These are phyloP conservation scores for Pseudachorutes palmiensis DNA, from an alignment of 1,140 invertebrate genomes.

Conservation along the genomic window DNA sequence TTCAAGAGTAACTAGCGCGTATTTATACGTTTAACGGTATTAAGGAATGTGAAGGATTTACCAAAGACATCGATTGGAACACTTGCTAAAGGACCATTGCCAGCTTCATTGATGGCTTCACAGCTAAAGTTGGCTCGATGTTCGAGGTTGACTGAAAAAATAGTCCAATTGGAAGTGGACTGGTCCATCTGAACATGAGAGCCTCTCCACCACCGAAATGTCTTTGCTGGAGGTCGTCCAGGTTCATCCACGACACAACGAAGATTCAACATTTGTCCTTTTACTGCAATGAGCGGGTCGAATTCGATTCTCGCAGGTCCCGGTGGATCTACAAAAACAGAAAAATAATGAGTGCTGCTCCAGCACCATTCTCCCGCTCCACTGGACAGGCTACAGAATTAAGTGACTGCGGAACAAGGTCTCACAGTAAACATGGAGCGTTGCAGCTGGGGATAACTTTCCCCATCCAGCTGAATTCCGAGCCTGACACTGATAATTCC, in stretches of 20 bases:
- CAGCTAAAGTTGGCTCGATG: slow-evolving; percentile 80
- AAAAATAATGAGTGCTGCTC: not conserved
- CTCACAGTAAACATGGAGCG: slow-evolving; percentile 58
- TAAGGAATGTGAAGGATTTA: slow-evolving; percentile 43
- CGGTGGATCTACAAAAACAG: slow-evolving; percentile 55
- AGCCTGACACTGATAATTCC: slow-evolving; percentile 84
- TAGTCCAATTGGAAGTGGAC: slow-evolving; percentile 62
- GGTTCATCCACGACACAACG: slow-evolving; percentile 70
- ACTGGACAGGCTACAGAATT: not conserved
- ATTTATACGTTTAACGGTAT: not conserved
- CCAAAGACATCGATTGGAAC: slow-evolving; percentile 67
- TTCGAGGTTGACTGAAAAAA: slow-evolving; percentile 69
- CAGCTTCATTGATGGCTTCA: slow-evolving; percentile 69
- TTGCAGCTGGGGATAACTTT: slow-evolving; percentile 20
- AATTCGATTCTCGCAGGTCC: slow-evolving; percentile 61
- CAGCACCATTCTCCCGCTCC: not conserved
- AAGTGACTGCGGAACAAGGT: slow-evolving; percentile 27
- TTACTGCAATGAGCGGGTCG: slow-evolving; percentile 64
- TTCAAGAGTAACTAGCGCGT: too few relatives aligned
- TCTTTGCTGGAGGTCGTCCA: slow-evolving; percentile 63
- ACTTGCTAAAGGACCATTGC: slow-evolving; percentile 61
- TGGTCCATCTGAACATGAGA: slow-evolving; percentile 61
- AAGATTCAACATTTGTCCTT: slow-evolving; percentile 65
- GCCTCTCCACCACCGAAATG: slow-evolving; percentile 70
- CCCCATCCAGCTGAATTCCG: slow-evolving; percentile 60